These are phyloP conservation scores for Aquatica leii DNA, from an alignment of 2,888 invertebrate genomes.

Conservation along the genomic window DNA sequence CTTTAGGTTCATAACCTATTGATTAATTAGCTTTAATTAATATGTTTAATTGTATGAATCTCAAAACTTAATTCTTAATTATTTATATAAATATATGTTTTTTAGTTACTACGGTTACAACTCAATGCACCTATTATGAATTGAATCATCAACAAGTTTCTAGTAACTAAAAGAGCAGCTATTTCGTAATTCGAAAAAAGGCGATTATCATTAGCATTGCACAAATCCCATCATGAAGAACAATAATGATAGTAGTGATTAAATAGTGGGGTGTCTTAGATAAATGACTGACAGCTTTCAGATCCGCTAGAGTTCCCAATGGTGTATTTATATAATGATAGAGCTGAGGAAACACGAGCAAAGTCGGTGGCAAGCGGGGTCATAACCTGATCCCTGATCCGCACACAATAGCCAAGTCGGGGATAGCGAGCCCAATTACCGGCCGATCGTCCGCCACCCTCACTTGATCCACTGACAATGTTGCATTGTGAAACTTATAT, in stretches of 20 bases:
- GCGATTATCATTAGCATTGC: constrained; percentile 32
- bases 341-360: constrained; percentile 54
- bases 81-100: too few relatives aligned
- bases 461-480: constrained; percentile 40
- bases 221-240: constrained; percentile 29
- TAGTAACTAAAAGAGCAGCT: too few relatives aligned
- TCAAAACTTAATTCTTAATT: too few relatives aligned
- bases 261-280: constrained; percentile 60
- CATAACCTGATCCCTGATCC: constrained; percentile 59
- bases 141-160: too few relatives aligned
- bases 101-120: too few relatives aligned
- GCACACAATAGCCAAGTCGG: constrained; percentile 46
- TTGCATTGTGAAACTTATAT: constrained; percentile 41
- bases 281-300: constrained; percentile 60
- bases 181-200: too few relatives aligned
- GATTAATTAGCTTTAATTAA: too few relatives aligned
- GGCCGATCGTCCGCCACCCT: constrained; percentile 40
- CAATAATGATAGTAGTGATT: constrained; percentile 60
- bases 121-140: background rate
- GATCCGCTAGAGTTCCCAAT: constrained; percentile 54
- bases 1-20: too few relatives aligned
- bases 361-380: constrained; percentile 52
- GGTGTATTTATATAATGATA: constrained; percentile 62
- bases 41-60: too few relatives aligned
- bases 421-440: constrained; percentile 47